Percentiles rank a stretch among this genome's conserved stretches.
These are phyloP conservation scores for Entomobrya proxima DNA, from an alignment of 2,888 invertebrate genomes.

Conservation along the genomic window DNA sequence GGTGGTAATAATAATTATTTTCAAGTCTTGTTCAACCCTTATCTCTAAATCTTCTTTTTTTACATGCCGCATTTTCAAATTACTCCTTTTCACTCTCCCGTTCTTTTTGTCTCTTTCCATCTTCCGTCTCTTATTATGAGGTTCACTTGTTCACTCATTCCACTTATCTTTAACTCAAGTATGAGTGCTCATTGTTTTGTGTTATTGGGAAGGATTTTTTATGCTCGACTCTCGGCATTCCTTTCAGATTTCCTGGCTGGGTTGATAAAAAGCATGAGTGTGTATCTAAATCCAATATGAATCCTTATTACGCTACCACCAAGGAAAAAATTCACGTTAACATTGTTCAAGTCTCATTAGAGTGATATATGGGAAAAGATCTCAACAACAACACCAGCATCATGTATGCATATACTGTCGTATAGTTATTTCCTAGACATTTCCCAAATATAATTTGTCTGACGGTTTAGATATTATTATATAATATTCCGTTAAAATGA, in stretches of 20 bases:
- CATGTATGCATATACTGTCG: not conserved
- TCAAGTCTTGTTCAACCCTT: constrained; percentile 21
- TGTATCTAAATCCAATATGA: constrained; percentile 2
- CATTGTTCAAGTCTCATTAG: constrained; percentile 44
- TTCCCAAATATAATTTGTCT: too few relatives aligned
- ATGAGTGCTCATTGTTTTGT: constrained; percentile 35
- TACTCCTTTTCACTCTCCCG: not conserved
- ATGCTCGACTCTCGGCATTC: constrained; percentile 5
- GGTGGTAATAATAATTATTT: constrained; percentile 51
- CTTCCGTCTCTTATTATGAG: not conserved
- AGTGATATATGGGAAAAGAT: constrained; percentile 26
- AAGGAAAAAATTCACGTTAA: constrained; percentile 16
- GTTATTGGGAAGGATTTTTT: constrained; percentile 1
- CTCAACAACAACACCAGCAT: constrained; percentile 4
- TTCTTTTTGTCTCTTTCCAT: not conserved
- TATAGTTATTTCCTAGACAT: too few relatives aligned
- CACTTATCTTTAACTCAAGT: constrained; percentile 21
- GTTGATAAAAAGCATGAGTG: not conserved
- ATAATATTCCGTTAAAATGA: not conserved
- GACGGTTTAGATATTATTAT: too few relatives aligned
- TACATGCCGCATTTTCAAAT: constrained; percentile 32
- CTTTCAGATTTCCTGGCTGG: constrained; percentile 8
- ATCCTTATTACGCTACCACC: not conserved
- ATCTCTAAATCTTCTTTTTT: constrained; percentile 36
- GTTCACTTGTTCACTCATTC: constrained; percentile 4